Evolutionary conservation across 1,140 invertebrate genomes (phyloP).

Genomic region (Thaumatotibia leucotreta): DNA sequence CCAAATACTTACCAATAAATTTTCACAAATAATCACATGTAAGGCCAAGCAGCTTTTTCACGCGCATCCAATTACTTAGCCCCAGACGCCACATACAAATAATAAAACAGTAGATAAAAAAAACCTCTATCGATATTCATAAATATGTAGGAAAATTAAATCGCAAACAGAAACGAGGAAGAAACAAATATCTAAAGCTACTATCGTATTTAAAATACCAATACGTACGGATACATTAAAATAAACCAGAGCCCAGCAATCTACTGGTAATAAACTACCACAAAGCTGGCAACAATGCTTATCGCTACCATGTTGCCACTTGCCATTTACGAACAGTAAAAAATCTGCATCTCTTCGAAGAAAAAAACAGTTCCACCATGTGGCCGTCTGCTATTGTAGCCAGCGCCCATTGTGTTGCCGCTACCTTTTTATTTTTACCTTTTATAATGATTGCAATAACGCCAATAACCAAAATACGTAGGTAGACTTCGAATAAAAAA

Average conservation of each 20-base stretch:
- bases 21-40: no score
- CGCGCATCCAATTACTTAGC: no score
- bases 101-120: no score
- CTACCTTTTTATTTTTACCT: slow-evolving; percentile 50
- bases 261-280: not conserved
- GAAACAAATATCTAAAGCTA: no score
- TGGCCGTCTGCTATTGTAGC: slow-evolving; percentile 57
- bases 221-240: no score
- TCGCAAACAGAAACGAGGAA: no score
- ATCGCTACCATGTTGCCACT: slow-evolving; percentile 12
- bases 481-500: slow-evolving; percentile 9
- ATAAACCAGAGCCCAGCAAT: not conserved
- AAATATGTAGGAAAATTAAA: no score
- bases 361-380: slow-evolving; percentile 47
- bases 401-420: slow-evolving; percentile 48
- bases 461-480: slow-evolving; percentile 19
- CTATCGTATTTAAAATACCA: no score
- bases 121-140: no score
- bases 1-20: no score
- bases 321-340: slow-evolving; percentile 48
- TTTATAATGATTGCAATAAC: slow-evolving; percentile 47
- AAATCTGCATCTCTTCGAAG: slow-evolving; percentile 44
- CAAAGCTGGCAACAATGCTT: slow-evolving; percentile 10
- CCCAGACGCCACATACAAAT: no score
- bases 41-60: no score